phyloP scores from a whole-genome alignment of 2,113 vertebrate species.

The Silurus asotus region DNA sequence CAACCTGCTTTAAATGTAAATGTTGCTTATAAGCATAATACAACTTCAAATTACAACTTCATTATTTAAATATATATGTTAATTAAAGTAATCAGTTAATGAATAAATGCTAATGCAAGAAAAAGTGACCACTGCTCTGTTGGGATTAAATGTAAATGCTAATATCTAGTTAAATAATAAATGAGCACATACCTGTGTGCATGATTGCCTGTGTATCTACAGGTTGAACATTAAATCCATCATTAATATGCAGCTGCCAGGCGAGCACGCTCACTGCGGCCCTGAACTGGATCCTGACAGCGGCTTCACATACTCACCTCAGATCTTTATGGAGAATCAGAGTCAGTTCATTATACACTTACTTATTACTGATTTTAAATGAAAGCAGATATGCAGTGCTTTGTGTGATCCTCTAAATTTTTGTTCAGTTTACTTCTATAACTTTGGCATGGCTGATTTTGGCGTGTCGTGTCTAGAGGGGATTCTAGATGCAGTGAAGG shows the following conservation, averaged over 20 bases:
- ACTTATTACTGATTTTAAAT: background rate
- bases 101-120: background rate
- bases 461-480: constrained; percentile 71
- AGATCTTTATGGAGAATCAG: constrained; percentile 78
- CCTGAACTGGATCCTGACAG: constrained; percentile 70
- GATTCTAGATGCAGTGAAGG: constrained; percentile 77
- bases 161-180: background rate
- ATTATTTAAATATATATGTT: background rate
- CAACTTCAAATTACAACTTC: background rate
- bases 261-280: constrained; percentile 79
- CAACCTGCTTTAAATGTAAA: background rate
- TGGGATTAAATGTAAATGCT: background rate
- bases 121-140: background rate
- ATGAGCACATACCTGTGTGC: background rate
- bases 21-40: background rate
- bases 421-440: constrained; percentile 79
- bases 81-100: background rate
- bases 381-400: background rate
- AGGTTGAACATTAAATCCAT: constrained; percentile 77
- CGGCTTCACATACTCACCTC: constrained; percentile 79
- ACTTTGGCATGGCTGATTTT: constrained; percentile 81
- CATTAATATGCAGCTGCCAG: constrained; percentile 78
- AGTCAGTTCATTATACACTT: constrained; percentile 64
- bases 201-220: constrained; percentile 3
- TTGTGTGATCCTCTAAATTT: background rate